Percentiles rank a stretch among this genome's conserved stretches.
phyloP scores from a whole-genome alignment of 2,888 invertebrate species.

The Trissonchulus latispiculum region DNA sequence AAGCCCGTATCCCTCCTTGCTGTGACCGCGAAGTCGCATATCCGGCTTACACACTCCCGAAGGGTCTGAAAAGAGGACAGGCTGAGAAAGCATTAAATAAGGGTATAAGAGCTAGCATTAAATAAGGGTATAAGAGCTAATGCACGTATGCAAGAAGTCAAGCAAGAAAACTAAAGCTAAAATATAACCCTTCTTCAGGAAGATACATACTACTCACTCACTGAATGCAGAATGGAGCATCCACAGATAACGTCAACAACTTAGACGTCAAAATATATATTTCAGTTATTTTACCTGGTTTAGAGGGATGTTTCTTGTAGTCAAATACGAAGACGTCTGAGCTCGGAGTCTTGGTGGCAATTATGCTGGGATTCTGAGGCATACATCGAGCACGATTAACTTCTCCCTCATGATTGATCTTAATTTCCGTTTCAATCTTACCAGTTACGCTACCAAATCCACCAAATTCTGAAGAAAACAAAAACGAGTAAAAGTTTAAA shows the following conservation, averaged over 20 bases:
- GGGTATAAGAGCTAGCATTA: too few species aligned
- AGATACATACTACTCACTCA: too few species aligned
- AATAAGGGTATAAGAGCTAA: too few species aligned
- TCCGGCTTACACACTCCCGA: constrained; percentile 97
- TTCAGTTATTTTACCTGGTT: constrained; percentile 61
- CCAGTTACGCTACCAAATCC: constrained; percentile 98
- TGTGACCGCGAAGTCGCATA: constrained; percentile 79
- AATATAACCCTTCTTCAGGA: too few species aligned
- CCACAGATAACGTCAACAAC: too few species aligned
- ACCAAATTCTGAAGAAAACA: constrained; percentile 88
- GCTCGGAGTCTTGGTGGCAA: constrained; percentile 99
- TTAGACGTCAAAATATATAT: too few species aligned
- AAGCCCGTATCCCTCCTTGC: constrained; percentile 85
- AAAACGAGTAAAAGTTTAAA: too few species aligned
- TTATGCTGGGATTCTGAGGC: constrained; percentile 98
- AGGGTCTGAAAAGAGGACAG: constrained; percentile 67
- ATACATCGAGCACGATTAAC: constrained; percentile 96
- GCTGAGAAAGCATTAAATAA: too few species aligned
- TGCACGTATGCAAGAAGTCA: too few species aligned
- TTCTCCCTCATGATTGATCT: constrained; percentile 99
- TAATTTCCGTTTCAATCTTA: constrained; percentile 98
- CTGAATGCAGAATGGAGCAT: too few species aligned
- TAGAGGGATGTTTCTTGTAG: constrained; percentile 97
- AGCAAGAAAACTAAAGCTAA: too few species aligned
- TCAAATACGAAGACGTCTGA: constrained; percentile 98